phyloP scores from a whole-genome alignment of 2,797 vertebrate species.

The Enteromius thamalakanensis region DNA sequence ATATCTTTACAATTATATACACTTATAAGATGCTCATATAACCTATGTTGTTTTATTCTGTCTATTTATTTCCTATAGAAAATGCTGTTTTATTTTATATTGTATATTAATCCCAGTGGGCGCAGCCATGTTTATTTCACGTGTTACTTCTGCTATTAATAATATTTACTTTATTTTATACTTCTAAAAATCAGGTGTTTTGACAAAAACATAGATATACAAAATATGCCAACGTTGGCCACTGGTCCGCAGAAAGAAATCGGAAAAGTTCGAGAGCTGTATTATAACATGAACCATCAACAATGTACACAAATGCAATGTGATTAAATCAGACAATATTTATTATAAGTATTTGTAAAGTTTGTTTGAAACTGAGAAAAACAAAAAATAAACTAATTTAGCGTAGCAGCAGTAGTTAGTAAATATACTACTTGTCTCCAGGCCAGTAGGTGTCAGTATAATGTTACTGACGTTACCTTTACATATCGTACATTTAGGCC shows the following conservation, averaged over 20 bases:
- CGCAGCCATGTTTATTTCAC: neutral
- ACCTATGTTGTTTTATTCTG: neutral
- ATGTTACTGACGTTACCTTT: neutral
- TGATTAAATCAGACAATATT: neutral
- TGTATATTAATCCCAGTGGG: neutral
- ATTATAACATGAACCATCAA: neutral
- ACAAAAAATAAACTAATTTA: neutral
- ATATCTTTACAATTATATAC: neutral
- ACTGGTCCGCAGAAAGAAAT: neutral
- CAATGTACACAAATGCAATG: neutral
- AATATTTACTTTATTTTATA: neutral
- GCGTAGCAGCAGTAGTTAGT: neutral
- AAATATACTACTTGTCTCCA: constrained; percentile 1
- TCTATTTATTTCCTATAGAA: neutral
- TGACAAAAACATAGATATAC: neutral
- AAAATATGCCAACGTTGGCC: neutral
- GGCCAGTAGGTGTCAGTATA: constrained; percentile 14
- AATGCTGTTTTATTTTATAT: neutral
- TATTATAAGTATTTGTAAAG: neutral
- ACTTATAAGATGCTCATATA: neutral
- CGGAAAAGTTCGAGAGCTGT: neutral
- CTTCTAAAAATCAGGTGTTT: neutral
- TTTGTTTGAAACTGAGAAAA: neutral
- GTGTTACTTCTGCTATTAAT: neutral
- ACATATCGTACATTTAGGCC: constrained; percentile 27